Percentiles rank a stretch among this genome's conserved stretches.
phyloP scores from a whole-genome alignment of 2,113 vertebrate species.

The Dunckerocampus dactyliophorus region DNA sequence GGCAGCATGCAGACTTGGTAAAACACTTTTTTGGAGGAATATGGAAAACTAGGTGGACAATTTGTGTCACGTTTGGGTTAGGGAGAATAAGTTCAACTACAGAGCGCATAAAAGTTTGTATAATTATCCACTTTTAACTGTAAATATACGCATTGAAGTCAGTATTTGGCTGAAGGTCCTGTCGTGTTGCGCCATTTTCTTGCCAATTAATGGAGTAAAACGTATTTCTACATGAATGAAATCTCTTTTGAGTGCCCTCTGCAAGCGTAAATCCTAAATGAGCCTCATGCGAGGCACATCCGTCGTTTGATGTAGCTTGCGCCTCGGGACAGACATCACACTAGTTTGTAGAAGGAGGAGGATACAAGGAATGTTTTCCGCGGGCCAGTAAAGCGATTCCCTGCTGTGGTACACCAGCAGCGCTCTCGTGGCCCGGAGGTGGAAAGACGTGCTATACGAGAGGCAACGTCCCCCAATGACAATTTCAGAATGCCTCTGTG shows the following conservation, averaged over 20 bases:
- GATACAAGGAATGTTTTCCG: neutral
- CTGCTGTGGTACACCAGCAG: neutral
- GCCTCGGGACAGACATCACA: neutral
- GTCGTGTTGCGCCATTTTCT: no score
- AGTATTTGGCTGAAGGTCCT: neutral
- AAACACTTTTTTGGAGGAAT: slow-evolving; percentile 29
- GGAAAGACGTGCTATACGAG: neutral
- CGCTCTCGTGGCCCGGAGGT: neutral
- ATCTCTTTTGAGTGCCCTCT: no score
- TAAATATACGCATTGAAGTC: no score
- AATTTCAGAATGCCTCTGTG: no score
- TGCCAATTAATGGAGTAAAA: no score
- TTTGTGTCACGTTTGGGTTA: no score
- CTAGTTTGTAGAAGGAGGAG: neutral
- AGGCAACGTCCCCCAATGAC: neutral
- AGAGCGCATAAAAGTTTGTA: neutral
- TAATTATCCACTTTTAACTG: no score
- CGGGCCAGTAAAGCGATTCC: neutral
- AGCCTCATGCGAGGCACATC: no score
- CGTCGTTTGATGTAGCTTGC: neutral
- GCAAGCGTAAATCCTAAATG: no score
- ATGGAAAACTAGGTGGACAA: no score
- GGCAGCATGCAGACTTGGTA: slow-evolving; percentile 84
- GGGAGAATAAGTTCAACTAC: neutral
- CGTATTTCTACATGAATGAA: no score